Conservation (phyloP, 2,113 vertebrate species). For the Menura novaehollandiae region DNA sequence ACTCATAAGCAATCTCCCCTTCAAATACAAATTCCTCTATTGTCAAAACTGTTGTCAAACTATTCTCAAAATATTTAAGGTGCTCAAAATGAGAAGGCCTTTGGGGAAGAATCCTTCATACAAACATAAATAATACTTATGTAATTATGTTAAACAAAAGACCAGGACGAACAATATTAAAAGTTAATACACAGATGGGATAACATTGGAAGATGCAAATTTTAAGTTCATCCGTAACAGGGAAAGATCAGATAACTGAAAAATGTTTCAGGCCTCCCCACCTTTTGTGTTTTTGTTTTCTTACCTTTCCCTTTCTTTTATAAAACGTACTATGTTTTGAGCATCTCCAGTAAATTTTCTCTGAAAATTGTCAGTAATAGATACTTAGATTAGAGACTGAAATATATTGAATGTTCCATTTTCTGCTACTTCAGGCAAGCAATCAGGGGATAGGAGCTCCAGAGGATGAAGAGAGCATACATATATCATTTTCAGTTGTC, state of each 20-base stretch:
- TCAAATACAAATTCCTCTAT: not conserved
- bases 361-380: not conserved
- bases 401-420: not conserved
- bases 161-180: rapidly evolving
- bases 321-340: not conserved
- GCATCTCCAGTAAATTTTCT: not conserved
- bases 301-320: not conserved
- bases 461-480: not conserved
- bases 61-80: not conserved
- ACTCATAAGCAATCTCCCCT: not conserved
- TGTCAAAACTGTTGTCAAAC: not conserved
- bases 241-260: not conserved
- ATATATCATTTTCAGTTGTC: not conserved
- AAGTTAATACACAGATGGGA: not conserved
- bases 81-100: not conserved
- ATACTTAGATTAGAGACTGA: not conserved
- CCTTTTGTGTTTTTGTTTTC: not conserved
- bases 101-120: not conserved
- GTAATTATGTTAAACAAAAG: not conserved
- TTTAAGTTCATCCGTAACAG: not conserved
- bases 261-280: rapidly evolving
- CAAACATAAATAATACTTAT: not conserved
- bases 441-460: not conserved
- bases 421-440: not conserved
- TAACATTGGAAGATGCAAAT: not conserved